Evolutionary conservation across 37 sponge, comb jelly and placozoan species (phyloP), one percentile per base, ranked within the genome.

Genomic region (Amphimedon queenslandica): DNA sequence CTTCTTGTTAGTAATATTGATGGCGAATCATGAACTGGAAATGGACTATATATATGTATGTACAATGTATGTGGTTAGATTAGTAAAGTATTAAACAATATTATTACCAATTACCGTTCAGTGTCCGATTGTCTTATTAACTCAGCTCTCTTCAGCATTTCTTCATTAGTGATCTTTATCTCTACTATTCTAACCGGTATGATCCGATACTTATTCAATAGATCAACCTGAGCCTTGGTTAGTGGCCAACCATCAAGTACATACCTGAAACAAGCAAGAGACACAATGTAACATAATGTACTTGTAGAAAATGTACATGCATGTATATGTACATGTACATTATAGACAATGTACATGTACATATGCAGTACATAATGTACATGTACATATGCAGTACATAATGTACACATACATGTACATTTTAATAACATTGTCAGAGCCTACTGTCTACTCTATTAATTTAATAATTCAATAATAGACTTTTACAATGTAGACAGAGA

Each of bases 211-310:
- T 91, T 78, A 18, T 70, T 78, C 40, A 97, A 72, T 21, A 93
- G 66, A 21, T 94, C 88, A 36, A 94, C 89, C 42, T 94, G 94
- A 4, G 77, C 51, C 57, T 78, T 90, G 1, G 94, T 97, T 42
- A 81, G 29, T 37, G 98, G 98, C 84, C 84, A 97, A n/a, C 98
- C 94, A 87, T 97, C 98, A 66, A 97, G 83, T 11, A 97, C 87
- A 70, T 81, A 87, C 56, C 96, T 95, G 72, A 5, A 57, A 47
- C 13, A 47, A 18, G 13, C 13, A 47, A 47, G 8, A 47, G 8
- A 47, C 53, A 47, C 13, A 47, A 47, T 13, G 8, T 18, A 18
- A 47, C 13, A 47, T 47, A 13, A 47, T 47, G 13, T 47, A 18
- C 53, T 18, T 47, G 13, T 47, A 47, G 53, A 8, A 47, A 18